Percentiles rank a stretch among this genome's conserved stretches.
Evolutionary conservation across 2,888 invertebrate genomes (phyloP).

Genomic region (Polymixis flavicincta): DNA sequence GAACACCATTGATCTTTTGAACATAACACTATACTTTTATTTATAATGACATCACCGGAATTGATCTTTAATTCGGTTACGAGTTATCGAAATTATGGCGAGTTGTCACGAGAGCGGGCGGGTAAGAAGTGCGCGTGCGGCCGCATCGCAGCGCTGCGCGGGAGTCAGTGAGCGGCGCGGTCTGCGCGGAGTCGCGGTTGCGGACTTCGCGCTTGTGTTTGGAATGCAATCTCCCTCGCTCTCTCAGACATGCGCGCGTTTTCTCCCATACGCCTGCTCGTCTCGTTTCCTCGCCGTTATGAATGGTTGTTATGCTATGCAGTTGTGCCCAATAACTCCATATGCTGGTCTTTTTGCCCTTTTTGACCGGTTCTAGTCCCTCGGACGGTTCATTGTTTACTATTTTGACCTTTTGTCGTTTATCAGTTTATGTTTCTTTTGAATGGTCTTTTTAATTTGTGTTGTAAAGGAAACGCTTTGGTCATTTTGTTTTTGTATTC

Average conservation of each 20-base stretch:
- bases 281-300: conserved; percentile 85
- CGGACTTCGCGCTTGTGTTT: conserved; percentile 72
- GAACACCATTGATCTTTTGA: conserved; percentile 72
- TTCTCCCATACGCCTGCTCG: conserved; percentile 77
- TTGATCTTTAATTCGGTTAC: conserved; percentile 74
- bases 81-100: conserved; percentile 75
- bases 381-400: conserved; percentile 71
- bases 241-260: conserved; percentile 82
- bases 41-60: conserved; percentile 77
- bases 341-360: conserved; percentile 70
- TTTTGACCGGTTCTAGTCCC: conserved; percentile 72
- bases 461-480: conserved; percentile 31
- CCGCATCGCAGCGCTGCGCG: conserved; percentile 70
- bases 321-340: conserved; percentile 79
- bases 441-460: conserved; percentile 37
- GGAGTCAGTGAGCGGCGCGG: conserved; percentile 73
- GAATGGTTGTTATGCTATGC: conserved; percentile 84
- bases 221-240: conserved; percentile 90
- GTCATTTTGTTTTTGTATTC: conserved; percentile 46
- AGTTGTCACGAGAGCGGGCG: conserved; percentile 74
- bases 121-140: conserved; percentile 55
- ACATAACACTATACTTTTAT: conserved; percentile 66
- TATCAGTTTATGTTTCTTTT: conserved; percentile 49
- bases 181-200: conserved; percentile 67
- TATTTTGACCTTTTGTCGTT: conserved; percentile 67